Conservation (phyloP, 2,888 invertebrate species). For the Congeria kusceri region DNA sequence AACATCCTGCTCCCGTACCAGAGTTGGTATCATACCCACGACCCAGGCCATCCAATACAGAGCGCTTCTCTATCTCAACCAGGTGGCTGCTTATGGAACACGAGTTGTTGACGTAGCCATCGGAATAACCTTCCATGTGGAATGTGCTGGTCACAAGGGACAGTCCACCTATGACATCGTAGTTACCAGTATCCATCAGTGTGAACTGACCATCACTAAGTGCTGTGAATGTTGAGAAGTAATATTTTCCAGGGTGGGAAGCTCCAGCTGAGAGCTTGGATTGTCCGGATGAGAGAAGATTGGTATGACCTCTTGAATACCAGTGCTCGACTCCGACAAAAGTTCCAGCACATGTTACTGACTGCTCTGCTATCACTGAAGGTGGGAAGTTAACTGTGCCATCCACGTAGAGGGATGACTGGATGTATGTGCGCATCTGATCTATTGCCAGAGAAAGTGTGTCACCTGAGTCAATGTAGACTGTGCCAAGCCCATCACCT, state of each 20-base stretch:
- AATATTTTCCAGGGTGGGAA: slow-evolving; percentile 45
- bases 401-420: slow-evolving; percentile 54
- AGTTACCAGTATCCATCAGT: slow-evolving; percentile 42
- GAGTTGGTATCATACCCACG: slow-evolving; percentile 50
- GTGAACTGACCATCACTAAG: slow-evolving; percentile 58
- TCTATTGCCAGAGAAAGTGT: slow-evolving; percentile 55
- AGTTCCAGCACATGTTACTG: slow-evolving; percentile 55
- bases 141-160: slow-evolving; percentile 49
- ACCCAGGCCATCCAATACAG: slow-evolving; percentile 58
- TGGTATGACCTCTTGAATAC: slow-evolving; percentile 60
- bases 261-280: slow-evolving; percentile 40
- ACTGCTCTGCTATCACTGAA: slow-evolving; percentile 61
- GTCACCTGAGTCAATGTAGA: slow-evolving; percentile 50
- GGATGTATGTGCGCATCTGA: slow-evolving; percentile 57
- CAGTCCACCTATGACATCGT: slow-evolving; percentile 42
- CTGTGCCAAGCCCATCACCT: slow-evolving; percentile 68
- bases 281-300: slow-evolving; percentile 59
- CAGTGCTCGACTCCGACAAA: slow-evolving; percentile 69
- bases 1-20: slow-evolving; percentile 66
- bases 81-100: slow-evolving; percentile 50
- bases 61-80: slow-evolving; percentile 65
- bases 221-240: slow-evolving; percentile 65
- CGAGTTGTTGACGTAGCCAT: slow-evolving; percentile 47
- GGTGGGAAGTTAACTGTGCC: slow-evolving; percentile 62
- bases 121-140: slow-evolving; percentile 59